phyloP scores from a whole-genome alignment of 2,797 vertebrate genomes.

The Cyclura pinguis region DNA sequence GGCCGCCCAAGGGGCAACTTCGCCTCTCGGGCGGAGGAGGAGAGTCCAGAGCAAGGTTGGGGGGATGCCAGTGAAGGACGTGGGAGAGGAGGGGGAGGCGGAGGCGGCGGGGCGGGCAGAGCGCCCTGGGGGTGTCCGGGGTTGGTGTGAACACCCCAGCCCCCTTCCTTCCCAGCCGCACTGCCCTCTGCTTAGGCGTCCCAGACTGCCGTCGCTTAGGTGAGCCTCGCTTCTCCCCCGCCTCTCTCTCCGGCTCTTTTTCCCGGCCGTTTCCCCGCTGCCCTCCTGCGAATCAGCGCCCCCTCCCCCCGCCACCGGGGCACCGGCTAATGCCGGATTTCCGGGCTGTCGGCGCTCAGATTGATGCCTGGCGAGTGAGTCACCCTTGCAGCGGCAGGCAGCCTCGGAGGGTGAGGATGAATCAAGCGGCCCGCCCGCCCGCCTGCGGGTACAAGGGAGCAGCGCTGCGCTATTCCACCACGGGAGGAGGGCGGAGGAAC shows the following conservation, averaged over 20 bases:
- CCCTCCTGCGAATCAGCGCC: neutral
- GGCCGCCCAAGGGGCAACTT: too few species aligned
- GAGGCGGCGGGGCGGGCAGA: neutral
- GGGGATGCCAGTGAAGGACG: too few species aligned
- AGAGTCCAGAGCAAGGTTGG: too few species aligned
- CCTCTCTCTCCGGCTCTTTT: too few species aligned
- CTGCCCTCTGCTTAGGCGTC: too few species aligned
- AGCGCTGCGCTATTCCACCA: neutral
- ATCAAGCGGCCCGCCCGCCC: neutral
- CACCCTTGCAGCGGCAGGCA: conserved; percentile 38
- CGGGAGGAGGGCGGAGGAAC: neutral
- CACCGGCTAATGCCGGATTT: conserved; percentile 30
- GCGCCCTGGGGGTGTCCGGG: too few species aligned
- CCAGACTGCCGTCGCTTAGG: too few species aligned
- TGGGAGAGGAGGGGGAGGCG: neutral
- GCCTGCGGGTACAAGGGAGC: too few species aligned
- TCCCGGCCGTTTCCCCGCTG: neutral
- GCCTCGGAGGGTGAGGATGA: conserved; percentile 21
- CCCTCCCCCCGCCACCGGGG: neutral
- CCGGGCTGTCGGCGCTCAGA: conserved; percentile 39
- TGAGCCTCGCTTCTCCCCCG: neutral
- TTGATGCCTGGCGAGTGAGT: conserved; percentile 34
- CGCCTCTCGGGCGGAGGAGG: too few species aligned
- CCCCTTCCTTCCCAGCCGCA: neutral
- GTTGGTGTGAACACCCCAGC: neutral